phyloP scores from a whole-genome alignment of 1,140 invertebrate genomes.

The Heliconius melpomene region DNA sequence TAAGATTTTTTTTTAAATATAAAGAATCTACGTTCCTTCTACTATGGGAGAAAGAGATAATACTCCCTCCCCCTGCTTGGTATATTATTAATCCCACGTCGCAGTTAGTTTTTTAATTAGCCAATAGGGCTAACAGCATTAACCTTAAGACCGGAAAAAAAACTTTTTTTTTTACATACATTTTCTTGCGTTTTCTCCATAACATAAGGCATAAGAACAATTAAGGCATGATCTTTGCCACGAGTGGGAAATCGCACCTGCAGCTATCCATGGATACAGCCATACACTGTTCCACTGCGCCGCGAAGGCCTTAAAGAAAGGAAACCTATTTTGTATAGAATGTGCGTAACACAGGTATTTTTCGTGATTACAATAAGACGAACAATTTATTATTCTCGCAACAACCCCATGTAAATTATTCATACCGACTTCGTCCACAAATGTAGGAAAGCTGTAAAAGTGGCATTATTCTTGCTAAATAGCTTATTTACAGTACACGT shows the following conservation, averaged over 20 bases:
- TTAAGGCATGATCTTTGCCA: no score
- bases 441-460: not conserved
- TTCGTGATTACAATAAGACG: not conserved
- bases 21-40: no score
- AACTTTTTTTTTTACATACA: no score
- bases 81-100: no score
- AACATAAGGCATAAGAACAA: no score
- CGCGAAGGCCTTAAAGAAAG: not conserved
- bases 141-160: no score
- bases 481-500: not conserved
- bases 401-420: not conserved
- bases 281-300: not conserved
- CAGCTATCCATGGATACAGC: not conserved
- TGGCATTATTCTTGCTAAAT: not conserved
- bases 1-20: no score
- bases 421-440: slow-evolving; percentile 1
- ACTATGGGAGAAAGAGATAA: no score
- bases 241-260: not conserved
- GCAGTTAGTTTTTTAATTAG: no score
- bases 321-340: not conserved
- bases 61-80: no score
- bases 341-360: not conserved
- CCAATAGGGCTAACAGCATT: no score
- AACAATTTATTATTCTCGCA: slow-evolving; percentile 12
- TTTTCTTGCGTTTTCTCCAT: no score